Evolutionary conservation across 2,888 invertebrate species (phyloP).

Genomic region (Pherbina coryleti): DNA sequence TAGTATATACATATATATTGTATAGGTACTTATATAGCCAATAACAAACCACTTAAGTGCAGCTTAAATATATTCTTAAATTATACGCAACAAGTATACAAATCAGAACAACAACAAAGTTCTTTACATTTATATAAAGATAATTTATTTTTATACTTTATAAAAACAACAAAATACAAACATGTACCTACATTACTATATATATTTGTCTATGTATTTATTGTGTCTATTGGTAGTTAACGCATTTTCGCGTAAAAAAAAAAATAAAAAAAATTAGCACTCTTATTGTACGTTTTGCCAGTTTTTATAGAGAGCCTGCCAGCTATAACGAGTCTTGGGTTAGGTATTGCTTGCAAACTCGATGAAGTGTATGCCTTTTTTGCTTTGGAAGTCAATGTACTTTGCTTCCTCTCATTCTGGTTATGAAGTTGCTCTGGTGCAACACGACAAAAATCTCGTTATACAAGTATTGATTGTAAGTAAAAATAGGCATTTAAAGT

Average conservation of each 20-base stretch:
- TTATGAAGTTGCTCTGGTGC: constrained; percentile 36
- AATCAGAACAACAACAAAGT: too few relatives aligned
- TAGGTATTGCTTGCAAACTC: neutral
- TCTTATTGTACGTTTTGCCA: neutral
- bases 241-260: neutral
- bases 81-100: too few relatives aligned
- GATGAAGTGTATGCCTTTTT: constrained; percentile 38
- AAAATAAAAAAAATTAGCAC: neutral
- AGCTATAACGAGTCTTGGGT: neutral
- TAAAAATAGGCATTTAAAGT: neutral
- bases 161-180: too few relatives aligned
- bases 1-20: too few relatives aligned
- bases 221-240: neutral
- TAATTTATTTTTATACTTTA: too few relatives aligned
- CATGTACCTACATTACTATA: neutral
- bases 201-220: neutral
- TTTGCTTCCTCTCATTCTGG: constrained; percentile 54
- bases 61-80: too few relatives aligned
- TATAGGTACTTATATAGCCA: too few relatives aligned
- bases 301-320: neutral
- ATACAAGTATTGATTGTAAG: neutral
- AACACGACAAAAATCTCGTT: neutral
- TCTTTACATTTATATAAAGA: too few relatives aligned
- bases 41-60: too few relatives aligned
- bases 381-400: constrained; percentile 54